These are phyloP conservation scores for Orgyia antiqua DNA, from an alignment of 2,888 invertebrate species.

Conservation along the genomic window DNA sequence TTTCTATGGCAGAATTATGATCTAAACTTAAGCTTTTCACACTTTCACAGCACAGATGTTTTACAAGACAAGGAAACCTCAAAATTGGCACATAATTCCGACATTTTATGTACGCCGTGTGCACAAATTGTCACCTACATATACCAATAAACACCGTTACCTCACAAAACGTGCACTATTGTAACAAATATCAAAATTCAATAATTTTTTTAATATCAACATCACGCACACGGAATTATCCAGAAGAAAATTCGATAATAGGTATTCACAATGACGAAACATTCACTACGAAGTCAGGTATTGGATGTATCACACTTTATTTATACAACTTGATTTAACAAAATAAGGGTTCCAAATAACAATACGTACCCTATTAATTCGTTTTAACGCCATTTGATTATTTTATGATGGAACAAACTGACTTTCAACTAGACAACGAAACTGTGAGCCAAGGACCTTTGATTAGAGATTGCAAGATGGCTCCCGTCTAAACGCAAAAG, in stretches of 20 bases:
- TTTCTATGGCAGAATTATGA: slow-evolving; percentile 22
- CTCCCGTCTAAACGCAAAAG: slow-evolving; percentile 88
- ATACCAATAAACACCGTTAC: slow-evolving; percentile 57
- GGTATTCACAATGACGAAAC: slow-evolving; percentile 82
- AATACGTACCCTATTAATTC: slow-evolving; percentile 95
- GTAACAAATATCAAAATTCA: slow-evolving; percentile 15
- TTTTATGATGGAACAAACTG: slow-evolving; percentile 84
- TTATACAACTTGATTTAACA: slow-evolving; percentile 31
- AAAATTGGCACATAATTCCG: slow-evolving; percentile 77
- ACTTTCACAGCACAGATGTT: slow-evolving; percentile 44
- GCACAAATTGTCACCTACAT: slow-evolving; percentile 70
- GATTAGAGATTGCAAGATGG: slow-evolving; percentile 93
- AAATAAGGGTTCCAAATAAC: slow-evolving; percentile 44
- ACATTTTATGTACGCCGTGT: slow-evolving; percentile 79
- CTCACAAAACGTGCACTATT: slow-evolving; percentile 16
- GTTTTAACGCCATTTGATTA: slow-evolving; percentile 96
- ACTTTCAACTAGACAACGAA: slow-evolving; percentile 89
- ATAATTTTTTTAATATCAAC: slow-evolving; percentile 31
- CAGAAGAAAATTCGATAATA: slow-evolving; percentile 79
- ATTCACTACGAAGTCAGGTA: slow-evolving; percentile 74
- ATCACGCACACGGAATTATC: slow-evolving; percentile 68
- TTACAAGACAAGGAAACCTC: slow-evolving; percentile 63
- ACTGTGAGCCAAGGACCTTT: slow-evolving; percentile 90
- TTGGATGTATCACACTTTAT: slow-evolving; percentile 61
- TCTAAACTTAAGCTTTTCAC: slow-evolving; percentile 25